Evolutionary conservation across 1,140 invertebrate species (phyloP), one percentile per base, ranked within the genome.

Genomic region (Piezodorus guildinii): DNA sequence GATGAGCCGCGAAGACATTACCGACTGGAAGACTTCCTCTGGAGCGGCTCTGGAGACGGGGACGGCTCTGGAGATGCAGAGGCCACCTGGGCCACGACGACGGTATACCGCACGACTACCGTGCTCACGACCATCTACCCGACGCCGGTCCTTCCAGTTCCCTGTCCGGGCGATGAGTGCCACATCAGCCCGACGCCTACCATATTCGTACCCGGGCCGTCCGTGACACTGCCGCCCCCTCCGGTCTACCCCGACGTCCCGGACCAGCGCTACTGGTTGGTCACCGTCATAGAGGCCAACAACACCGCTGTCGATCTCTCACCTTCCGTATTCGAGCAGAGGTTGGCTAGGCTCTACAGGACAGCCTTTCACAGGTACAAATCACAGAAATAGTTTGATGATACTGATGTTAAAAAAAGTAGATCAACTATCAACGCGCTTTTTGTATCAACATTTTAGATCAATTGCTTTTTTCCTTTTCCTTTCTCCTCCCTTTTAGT

Each of bases 11-110:
- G 80, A 30, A 77, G 80, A 64, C 81, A 76, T 70, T 84, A 81
- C 67, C 81, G 77, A 65, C 76, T 90, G 62, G 87, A 90, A 69
- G 87, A 90, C 72, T 91, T 90, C 72, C 87, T 91, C 71, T 91
- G 88, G 88, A 89, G 85, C 0, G 88, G 87, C 0, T 86, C 85
- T 0, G 88, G 89, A 1, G 88, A 90, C 70, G 87, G 85, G 27
- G 73, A 72, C 21, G 69, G 70, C 16, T 70, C 71, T 17, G 69
- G 71, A 12, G 51, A 75, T 70, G 61, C 69, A 68, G 54, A 70
- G 68, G 56, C 65, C 66, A 34, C 73, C 0, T 66, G 67, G 49
- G 27, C 62, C 65, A 67, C 75, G 69, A 62, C 74, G 63, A 71
- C 76, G 66, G 59, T 77, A 8, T 64, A 77, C 34, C 75, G 78